phyloP scores from a whole-genome alignment of 2,888 invertebrate genomes.

The Phrixothrix hirtus region DNA sequence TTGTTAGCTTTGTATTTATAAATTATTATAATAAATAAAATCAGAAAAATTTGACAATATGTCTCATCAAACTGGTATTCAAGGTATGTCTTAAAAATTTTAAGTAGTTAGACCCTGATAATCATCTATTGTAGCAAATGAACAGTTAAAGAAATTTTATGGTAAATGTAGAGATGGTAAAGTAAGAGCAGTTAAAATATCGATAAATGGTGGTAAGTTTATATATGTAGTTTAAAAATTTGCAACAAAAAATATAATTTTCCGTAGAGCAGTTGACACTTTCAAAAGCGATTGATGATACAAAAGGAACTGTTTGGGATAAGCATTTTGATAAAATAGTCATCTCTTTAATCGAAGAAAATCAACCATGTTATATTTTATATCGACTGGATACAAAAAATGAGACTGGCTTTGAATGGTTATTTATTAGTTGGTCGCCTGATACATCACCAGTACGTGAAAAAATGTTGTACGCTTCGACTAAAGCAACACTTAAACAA shows the following conservation, averaged over 20 bases:
- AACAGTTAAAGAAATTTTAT: slow-evolving; percentile 77
- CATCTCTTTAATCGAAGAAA: slow-evolving; percentile 70
- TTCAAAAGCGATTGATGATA: slow-evolving; percentile 58
- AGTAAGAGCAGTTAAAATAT: slow-evolving; percentile 78
- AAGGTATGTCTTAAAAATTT: slow-evolving; percentile 63
- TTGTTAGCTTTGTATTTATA: neutral
- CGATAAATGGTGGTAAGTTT: slow-evolving; percentile 83
- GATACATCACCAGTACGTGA: slow-evolving; percentile 88
- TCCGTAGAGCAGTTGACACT: slow-evolving; percentile 73
- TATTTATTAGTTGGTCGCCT: slow-evolving; percentile 92
- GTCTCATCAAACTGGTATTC: slow-evolving; percentile 92
- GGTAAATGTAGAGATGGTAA: slow-evolving; percentile 82
- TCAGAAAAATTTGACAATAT: too few species aligned
- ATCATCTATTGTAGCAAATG: slow-evolving; percentile 67
- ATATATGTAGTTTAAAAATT: slow-evolving; percentile 1
- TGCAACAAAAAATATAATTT: neutral
- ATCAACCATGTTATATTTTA: slow-evolving; percentile 89
- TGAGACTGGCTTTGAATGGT: slow-evolving; percentile 86
- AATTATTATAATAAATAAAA: slow-evolving; percentile 1
- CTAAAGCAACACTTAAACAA: slow-evolving; percentile 93
- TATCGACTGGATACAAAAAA: slow-evolving; percentile 81
- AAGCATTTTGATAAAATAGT: slow-evolving; percentile 82
- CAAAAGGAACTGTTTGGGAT: slow-evolving; percentile 78
- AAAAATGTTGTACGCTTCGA: slow-evolving; percentile 98
- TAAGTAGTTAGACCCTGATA: slow-evolving; percentile 3